Percentiles rank a stretch among this genome's conserved stretches.
Conservation (phyloP, 2,888 invertebrate species). For the Hyposoter dolosus region DNA sequence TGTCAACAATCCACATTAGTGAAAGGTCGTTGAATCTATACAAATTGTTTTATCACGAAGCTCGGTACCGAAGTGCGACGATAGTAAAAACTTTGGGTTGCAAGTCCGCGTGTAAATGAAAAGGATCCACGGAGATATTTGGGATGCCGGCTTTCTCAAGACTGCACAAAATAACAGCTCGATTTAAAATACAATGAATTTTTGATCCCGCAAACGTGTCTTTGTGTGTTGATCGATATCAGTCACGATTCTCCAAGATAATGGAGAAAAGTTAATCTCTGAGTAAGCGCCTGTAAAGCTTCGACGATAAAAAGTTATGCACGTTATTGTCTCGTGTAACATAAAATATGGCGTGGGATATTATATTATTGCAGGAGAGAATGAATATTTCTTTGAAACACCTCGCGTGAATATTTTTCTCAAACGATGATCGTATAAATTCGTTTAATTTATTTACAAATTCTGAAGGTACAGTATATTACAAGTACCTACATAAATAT, state of each 20-base stretch:
- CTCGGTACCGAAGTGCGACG: neutral
- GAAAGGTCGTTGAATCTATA: neutral
- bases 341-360: neutral
- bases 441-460: slow-evolving; percentile 52
- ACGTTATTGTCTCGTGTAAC: slow-evolving; percentile 23
- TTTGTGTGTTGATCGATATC: neutral
- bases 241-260: slow-evolving; percentile 1
- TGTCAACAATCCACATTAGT: neutral
- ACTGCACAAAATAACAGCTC: neutral
- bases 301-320: neutral
- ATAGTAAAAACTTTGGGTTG: neutral
- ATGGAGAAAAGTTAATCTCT: neutral
- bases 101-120: neutral
- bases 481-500: slow-evolving; percentile 31
- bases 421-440: neutral
- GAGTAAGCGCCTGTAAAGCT: slow-evolving; percentile 1
- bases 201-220: neutral
- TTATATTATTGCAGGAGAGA: neutral
- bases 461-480: slow-evolving; percentile 27
- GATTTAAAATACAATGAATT: neutral
- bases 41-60: neutral
- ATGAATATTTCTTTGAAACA: neutral
- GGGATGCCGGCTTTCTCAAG: neutral
- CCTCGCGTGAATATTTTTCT: neutral
- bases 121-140: neutral